Percentiles rank a stretch among this genome's conserved stretches.
phyloP scores from a whole-genome alignment of 2,888 invertebrate genomes.

The Heliconius ismenius region DNA sequence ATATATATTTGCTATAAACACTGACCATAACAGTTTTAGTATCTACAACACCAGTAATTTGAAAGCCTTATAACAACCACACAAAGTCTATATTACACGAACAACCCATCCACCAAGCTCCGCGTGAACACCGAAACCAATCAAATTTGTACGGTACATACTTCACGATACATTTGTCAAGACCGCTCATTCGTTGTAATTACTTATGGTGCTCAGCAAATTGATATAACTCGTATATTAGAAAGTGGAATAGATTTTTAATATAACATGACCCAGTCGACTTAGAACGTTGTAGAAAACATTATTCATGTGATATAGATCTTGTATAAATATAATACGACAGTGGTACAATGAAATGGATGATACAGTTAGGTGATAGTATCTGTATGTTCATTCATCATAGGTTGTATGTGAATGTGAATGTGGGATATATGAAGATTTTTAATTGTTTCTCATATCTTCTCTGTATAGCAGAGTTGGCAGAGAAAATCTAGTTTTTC shows the following conservation, averaged over 20 bases:
- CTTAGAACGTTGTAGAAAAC: slow-evolving; percentile 48
- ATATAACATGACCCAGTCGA: slow-evolving; percentile 52
- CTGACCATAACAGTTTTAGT: slow-evolving; percentile 17
- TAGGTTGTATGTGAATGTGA: slow-evolving; percentile 12
- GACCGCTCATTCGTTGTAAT: slow-evolving; percentile 68
- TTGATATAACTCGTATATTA: slow-evolving; percentile 67
- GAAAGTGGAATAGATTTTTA: slow-evolving; percentile 57
- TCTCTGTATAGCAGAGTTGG: neutral
- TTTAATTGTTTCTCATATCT: neutral
- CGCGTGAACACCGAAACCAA: slow-evolving; percentile 60
- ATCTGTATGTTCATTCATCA: slow-evolving; percentile 66
- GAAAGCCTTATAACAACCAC: slow-evolving; percentile 19
- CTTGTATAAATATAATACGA: slow-evolving; percentile 72
- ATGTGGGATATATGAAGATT: neutral
- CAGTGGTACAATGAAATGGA: slow-evolving; percentile 70
- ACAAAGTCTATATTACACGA: slow-evolving; percentile 13
- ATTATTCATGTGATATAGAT: slow-evolving; percentile 62
- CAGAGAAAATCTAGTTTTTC: neutral
- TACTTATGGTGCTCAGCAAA: slow-evolving; percentile 72
- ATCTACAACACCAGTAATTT: neutral
- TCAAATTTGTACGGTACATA: slow-evolving; percentile 73
- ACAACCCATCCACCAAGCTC: slow-evolving; percentile 31
- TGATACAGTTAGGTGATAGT: slow-evolving; percentile 55
- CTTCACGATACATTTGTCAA: slow-evolving; percentile 77
- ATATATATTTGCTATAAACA: slow-evolving; percentile 2